phyloP scores from a whole-genome alignment of 2,113 vertebrate genomes.

The Phalacrocorax pelagicus region DNA sequence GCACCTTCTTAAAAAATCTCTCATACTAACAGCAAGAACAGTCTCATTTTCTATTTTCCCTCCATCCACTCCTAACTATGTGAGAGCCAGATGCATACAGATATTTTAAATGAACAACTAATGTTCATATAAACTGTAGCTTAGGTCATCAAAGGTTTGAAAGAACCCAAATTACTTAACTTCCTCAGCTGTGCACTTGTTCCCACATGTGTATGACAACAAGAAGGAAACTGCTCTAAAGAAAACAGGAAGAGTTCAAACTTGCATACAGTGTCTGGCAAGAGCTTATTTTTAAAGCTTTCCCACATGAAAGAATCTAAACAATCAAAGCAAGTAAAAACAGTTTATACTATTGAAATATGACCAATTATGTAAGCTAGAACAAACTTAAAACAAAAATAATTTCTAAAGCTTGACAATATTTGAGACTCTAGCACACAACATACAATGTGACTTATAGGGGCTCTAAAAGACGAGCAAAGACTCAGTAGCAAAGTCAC shows the following conservation, averaged over 20 bases:
- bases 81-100: neutral
- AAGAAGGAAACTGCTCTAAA: conserved; percentile 35
- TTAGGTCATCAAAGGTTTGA: conserved; percentile 30
- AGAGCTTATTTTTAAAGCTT: neutral
- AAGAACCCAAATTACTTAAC: neutral
- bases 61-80: neutral
- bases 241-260: conserved; percentile 44
- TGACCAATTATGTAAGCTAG: neutral
- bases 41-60: neutral
- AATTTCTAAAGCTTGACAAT: neutral
- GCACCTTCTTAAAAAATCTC: neutral
- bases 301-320: conserved; percentile 36
- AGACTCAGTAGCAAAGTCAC: neutral
- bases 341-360: neutral
- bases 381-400: neutral
- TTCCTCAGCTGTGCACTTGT: neutral
- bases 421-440: neutral
- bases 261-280: conserved; percentile 7
- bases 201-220: neutral
- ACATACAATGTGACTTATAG: fast-evolving
- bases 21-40: neutral
- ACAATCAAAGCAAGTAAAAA: conserved; percentile 19
- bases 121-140: neutral
- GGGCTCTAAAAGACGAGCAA: neutral
- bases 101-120: neutral